Evolutionary conservation across 2,888 invertebrate species (phyloP).

Genomic region (Latrodectus hesperus): DNA sequence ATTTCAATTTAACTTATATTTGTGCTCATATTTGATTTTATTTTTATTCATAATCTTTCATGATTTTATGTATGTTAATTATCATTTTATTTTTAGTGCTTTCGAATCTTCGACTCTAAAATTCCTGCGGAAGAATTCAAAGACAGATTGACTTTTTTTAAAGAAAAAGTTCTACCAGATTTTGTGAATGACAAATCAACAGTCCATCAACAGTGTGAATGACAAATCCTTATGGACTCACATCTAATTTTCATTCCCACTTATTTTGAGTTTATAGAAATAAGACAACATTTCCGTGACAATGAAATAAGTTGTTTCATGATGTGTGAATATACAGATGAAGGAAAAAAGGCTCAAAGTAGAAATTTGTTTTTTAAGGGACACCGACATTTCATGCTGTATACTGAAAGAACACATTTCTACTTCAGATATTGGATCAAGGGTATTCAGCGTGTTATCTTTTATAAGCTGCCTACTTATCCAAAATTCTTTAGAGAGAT

Average conservation of each 20-base stretch:
- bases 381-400: constrained; percentile 90
- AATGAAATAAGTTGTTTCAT: constrained; percentile 92
- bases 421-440: constrained; percentile 84
- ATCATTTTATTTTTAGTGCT: constrained; percentile 78
- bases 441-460: constrained; percentile 93
- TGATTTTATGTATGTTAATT: background rate
- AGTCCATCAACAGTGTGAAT: too few species aligned
- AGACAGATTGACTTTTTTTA: constrained; percentile 88
- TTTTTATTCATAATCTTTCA: too few species aligned
- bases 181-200: constrained; percentile 83
- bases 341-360: constrained; percentile 89
- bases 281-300: constrained; percentile 92
- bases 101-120: constrained; percentile 82
- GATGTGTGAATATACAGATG: constrained; percentile 93
- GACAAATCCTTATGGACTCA: too few species aligned
- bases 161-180: constrained; percentile 86
- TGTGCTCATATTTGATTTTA: too few species aligned
- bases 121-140: constrained; percentile 83
- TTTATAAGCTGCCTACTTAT: constrained; percentile 94
- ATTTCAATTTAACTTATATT: too few species aligned
- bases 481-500: constrained; percentile 95
- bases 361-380: constrained; percentile 95
- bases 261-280: constrained; percentile 95
- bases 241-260: constrained; percentile 93
- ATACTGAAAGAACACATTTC: constrained; percentile 96